Conservation (phyloP, 2,888 invertebrate species). For the Fragum fragum region DNA sequence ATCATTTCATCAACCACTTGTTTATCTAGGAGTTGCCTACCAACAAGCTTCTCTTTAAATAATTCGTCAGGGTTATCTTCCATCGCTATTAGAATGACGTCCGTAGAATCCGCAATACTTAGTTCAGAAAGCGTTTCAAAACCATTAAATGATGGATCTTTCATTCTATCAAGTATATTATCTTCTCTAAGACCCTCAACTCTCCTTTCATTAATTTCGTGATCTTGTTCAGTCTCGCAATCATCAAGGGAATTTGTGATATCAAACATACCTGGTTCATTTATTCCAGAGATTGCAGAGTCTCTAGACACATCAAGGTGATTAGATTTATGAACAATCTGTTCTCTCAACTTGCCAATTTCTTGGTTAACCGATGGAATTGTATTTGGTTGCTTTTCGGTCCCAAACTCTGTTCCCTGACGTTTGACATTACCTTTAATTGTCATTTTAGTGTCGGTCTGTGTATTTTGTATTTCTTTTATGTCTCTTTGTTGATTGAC, state of each 20-base stretch:
- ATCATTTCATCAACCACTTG: conserved; percentile 24
- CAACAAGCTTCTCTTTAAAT: conserved; percentile 8
- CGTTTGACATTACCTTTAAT: too few relatives aligned
- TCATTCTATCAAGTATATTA: neutral
- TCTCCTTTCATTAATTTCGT: neutral
- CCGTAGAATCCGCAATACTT: neutral
- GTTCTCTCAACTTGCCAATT: too few relatives aligned
- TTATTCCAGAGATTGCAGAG: neutral
- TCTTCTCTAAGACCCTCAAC: neutral
- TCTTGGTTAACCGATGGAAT: too few relatives aligned
- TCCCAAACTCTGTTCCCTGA: too few relatives aligned
- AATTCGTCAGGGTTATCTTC: conserved; percentile 21
- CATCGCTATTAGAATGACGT: conserved; percentile 10
- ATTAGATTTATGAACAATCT: neutral
- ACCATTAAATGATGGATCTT: neutral
- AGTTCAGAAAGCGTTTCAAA: neutral
- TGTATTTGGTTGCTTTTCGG: too few relatives aligned
- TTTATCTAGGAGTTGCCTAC: neutral
- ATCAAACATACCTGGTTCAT: neutral
- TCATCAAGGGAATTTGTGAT: neutral
- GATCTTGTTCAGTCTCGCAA: neutral
- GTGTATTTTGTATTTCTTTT: neutral
- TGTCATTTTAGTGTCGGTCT: too few relatives aligned
- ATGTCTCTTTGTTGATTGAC: neutral
- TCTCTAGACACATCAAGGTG: neutral